Percentiles rank a stretch among this genome's conserved stretches.
Conservation (phyloP, 1,140 invertebrate species). For the Seison nebaliae region DNA sequence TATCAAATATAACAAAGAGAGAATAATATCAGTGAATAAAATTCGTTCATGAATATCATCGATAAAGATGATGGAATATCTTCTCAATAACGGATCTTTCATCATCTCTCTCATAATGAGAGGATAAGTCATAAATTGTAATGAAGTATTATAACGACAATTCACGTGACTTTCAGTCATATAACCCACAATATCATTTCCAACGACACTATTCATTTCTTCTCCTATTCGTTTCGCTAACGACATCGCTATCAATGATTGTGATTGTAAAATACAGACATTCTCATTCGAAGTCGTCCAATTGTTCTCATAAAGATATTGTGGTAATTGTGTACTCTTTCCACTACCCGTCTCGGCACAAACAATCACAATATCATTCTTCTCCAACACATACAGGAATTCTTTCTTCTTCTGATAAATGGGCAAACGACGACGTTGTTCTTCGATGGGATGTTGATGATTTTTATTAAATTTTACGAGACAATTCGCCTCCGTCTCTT, state of each 20-base stretch:
- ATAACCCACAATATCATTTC: slow-evolving; percentile 50
- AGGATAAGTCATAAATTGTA: slow-evolving; percentile 99
- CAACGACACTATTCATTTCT: slow-evolving; percentile 47
- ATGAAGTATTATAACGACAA: slow-evolving; percentile 63
- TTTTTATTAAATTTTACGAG: no score
- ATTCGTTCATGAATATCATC: slow-evolving; percentile 91
- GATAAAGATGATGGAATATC: slow-evolving; percentile 68
- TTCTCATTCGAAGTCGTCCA: slow-evolving; percentile 37
- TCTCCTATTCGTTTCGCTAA: slow-evolving; percentile 70
- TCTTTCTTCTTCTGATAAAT: no score
- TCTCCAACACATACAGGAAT: no score
- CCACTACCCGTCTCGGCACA: slow-evolving; percentile 70
- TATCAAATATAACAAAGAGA: slow-evolving; percentile 71
- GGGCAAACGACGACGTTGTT: no score
- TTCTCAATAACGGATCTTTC: slow-evolving; percentile 26
- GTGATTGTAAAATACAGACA: slow-evolving; percentile 60
- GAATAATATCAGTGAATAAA: slow-evolving; percentile 74
- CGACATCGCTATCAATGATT: slow-evolving; percentile 70
- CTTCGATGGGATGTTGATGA: no score
- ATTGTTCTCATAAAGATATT: slow-evolving; percentile 86
- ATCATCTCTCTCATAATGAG: slow-evolving; percentile 57
- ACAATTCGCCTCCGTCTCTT: no score
- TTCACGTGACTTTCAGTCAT: slow-evolving; percentile 71
- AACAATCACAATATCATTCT: slow-evolving; percentile 61
- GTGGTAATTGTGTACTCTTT: slow-evolving; percentile 84